Evolutionary conservation across 2,888 invertebrate genomes (phyloP).

Genomic region (Chymomyza caudatula): DNA sequence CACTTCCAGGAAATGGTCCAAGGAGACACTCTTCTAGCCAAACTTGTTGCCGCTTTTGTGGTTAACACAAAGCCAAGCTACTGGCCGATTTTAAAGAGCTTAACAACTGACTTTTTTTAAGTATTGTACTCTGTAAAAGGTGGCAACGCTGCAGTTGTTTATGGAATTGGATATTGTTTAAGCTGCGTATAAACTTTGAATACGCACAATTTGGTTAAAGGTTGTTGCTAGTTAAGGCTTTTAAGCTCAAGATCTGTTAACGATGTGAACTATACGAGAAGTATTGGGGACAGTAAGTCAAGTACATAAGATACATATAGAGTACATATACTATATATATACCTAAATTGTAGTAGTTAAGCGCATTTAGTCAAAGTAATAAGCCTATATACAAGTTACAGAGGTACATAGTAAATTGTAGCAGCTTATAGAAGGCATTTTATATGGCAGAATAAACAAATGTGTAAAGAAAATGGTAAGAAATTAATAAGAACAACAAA

Average conservation of each 20-base stretch:
- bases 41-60: slow-evolving; percentile 52
- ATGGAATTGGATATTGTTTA: not conserved
- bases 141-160: not conserved
- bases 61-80: slow-evolving; percentile 27
- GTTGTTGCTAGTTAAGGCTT: not conserved
- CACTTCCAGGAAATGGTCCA: slow-evolving; percentile 81
- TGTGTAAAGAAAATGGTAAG: not conserved
- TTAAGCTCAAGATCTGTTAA: not conserved
- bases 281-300: slow-evolving; percentile 24
- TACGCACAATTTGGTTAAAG: not conserved
- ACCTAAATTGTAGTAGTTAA: slow-evolving; percentile 25
- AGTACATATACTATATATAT: not conserved
- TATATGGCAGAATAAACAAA: not conserved
- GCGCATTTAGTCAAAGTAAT: slow-evolving; percentile 35
- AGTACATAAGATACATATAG: not conserved
- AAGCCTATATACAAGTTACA: not conserved
- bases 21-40: slow-evolving; percentile 88
- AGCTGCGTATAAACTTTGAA: not conserved
- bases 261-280: not conserved
- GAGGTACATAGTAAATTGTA: not conserved
- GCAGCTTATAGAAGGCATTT: not conserved
- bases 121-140: not conserved
- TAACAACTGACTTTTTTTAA: slow-evolving; percentile 56
- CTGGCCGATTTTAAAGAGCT: slow-evolving; percentile 51
- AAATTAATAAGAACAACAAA: slow-evolving; percentile 4